These are phyloP conservation scores for Aethes cnicana DNA, from an alignment of 2,888 invertebrate genomes.

Conservation along the genomic window DNA sequence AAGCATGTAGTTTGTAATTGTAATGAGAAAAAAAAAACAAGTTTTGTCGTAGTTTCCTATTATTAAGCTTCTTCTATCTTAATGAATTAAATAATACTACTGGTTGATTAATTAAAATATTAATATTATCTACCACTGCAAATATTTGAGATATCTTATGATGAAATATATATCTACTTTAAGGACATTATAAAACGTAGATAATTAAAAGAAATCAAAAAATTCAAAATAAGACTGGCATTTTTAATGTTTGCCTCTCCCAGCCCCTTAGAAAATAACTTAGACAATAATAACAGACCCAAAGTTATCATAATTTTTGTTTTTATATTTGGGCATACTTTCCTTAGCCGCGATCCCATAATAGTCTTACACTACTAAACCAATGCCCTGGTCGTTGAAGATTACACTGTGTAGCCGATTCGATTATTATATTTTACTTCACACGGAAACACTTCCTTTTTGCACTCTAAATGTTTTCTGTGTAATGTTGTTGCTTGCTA, in stretches of 20 bases:
- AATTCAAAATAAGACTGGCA: slow-evolving; percentile 79
- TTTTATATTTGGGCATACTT: slow-evolving; percentile 61
- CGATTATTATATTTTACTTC: slow-evolving; percentile 45
- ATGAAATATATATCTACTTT: slow-evolving; percentile 83
- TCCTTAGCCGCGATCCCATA: slow-evolving; percentile 36
- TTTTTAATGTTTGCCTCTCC: slow-evolving; percentile 72
- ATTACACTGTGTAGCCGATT: slow-evolving; percentile 47
- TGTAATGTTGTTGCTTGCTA: not conserved
- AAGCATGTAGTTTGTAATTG: slow-evolving; percentile 81
- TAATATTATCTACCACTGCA: slow-evolving; percentile 80
- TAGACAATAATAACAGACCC: slow-evolving; percentile 23
- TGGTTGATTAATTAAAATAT: slow-evolving; percentile 82
- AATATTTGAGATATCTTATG: slow-evolving; percentile 84
- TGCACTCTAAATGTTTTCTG: not conserved
- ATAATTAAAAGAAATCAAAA: slow-evolving; percentile 84
- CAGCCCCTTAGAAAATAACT: slow-evolving; percentile 50
- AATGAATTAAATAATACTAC: slow-evolving; percentile 81
- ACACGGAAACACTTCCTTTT: not conserved
- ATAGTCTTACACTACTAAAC: slow-evolving; percentile 68
- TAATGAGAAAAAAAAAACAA: slow-evolving; percentile 77
- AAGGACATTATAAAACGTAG: slow-evolving; percentile 84
- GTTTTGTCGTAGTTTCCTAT: slow-evolving; percentile 82
- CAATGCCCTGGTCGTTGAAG: slow-evolving; percentile 28
- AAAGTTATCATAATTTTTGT: slow-evolving; percentile 75
- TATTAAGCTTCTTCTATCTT: slow-evolving; percentile 83